These are phyloP conservation scores for Chymomyza amoena DNA, from an alignment of 2,888 invertebrate genomes.

Conservation along the genomic window DNA sequence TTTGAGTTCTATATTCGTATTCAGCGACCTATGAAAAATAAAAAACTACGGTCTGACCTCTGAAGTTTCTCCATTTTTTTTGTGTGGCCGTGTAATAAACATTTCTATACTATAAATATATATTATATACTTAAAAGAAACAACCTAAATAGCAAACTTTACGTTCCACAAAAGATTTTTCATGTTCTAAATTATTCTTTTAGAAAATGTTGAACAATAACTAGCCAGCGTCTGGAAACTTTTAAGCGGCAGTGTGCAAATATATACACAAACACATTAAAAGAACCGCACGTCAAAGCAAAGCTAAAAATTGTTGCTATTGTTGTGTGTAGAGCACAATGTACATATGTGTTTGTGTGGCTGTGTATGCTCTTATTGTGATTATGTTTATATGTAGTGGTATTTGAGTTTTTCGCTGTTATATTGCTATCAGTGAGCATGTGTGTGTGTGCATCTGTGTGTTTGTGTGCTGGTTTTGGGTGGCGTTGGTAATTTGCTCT, in stretches of 20 bases:
- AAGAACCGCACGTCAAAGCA: conserved; percentile 23
- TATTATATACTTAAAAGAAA: too few relatives aligned
- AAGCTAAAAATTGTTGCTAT: conserved; percentile 60
- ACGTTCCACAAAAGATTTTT: too few relatives aligned
- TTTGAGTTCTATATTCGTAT: too few relatives aligned
- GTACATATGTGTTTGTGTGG: conserved; percentile 19
- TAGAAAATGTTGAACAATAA: too few relatives aligned
- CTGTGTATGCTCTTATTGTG: conserved; percentile 25
- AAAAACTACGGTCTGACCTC: too few relatives aligned
- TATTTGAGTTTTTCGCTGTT: conserved; percentile 12
- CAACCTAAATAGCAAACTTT: too few relatives aligned
- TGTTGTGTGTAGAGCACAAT: conserved; percentile 63
- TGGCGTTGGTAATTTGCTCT: conserved; percentile 73
- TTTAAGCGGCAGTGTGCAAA: neutral
- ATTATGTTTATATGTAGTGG: conserved; percentile 27
- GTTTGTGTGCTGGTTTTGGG: conserved; percentile 16
- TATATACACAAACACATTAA: conserved; percentile 18
- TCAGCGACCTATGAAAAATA: too few relatives aligned
- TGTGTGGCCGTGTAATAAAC: too few relatives aligned
- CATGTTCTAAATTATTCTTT: too few relatives aligned
- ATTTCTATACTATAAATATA: too few relatives aligned
- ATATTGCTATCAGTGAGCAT: conserved; percentile 9
- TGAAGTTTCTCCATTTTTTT: too few relatives aligned
- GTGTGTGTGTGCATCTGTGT: conserved; percentile 7
- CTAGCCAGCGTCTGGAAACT: too few relatives aligned